Base-by-base conservation (phyloP, 1,140 invertebrate species). In the Drosophila nebulosa region DNA sequence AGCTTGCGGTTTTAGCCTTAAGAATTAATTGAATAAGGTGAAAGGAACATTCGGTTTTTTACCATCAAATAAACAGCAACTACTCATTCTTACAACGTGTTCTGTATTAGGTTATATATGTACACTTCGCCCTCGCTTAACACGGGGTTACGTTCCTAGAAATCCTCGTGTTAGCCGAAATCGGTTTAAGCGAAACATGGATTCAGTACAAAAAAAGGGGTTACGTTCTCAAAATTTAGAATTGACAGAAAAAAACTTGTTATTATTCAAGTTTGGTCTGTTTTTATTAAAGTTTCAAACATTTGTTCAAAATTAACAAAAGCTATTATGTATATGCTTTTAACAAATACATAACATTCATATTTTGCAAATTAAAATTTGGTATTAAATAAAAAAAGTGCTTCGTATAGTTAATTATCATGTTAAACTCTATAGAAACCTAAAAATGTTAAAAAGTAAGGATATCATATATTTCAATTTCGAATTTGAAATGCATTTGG, bases 191-290 rank as follows among this genome's bases (percentile, higher is more conserved):
- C 51, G 52, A 55, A 30, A 55, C n/a, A 55, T 55, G 52, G 6
- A 61, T 57, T 51, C 5, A 51, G 32, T 39, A 57, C 35, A 58
- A 58, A 58, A 53, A 30, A 30, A 30, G 21, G 22, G 9, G 51
- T 53, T 30, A 55, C 16, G 24, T 30, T 55, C 26, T 55, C n/a
- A 30, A 51, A 51, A 51, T 24, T 55, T 26, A 30, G 18, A 55
- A 55, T 55, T 30, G 52, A 14, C 32, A 39, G 12, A 59, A 59
- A 42, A 59, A 59, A 59, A 59, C 9, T 26, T 26, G 12, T 59
- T 59, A 59, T 46, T 59, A n/a, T 46, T 46, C 18, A 26, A 59
- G 24, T 59, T 59, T 24, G 57, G 35, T 59, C 14, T 59, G 36
- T 59, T 59, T 26, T 59, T 59, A 46, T 59, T 51, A 27, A 26